Percentiles rank a stretch among this genome's conserved stretches.
Evolutionary conservation across 2,113 vertebrate genomes (phyloP).

Genomic region (Lophura nycthemera): DNA sequence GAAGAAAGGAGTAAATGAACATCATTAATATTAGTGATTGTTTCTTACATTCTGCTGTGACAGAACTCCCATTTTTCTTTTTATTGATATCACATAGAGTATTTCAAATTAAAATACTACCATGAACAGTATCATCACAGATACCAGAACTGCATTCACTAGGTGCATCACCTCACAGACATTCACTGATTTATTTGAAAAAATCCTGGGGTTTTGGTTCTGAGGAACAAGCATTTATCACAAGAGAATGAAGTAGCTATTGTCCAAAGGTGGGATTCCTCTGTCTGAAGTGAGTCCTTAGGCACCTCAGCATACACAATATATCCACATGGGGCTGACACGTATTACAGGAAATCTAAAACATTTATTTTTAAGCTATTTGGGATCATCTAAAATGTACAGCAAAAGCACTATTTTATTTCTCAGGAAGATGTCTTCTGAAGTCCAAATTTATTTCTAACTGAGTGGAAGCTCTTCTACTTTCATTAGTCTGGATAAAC

Average conservation of each 20-base stretch:
- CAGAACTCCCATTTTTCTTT: neutral
- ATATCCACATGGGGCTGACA: neutral
- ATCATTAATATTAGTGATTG: neutral
- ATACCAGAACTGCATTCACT: neutral
- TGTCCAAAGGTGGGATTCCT: neutral
- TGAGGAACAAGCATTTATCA: neutral
- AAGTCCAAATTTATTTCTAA: neutral
- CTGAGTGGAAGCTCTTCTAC: neutral
- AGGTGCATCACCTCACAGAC: neutral
- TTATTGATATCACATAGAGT: neutral
- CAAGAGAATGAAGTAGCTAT: neutral
- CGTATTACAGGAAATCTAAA: neutral
- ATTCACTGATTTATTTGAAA: neutral
- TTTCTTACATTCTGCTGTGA: neutral
- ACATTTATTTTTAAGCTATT: neutral
- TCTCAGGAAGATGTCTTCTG: neutral
- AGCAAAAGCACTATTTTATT: neutral
- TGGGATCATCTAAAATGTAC: neutral
- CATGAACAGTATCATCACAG: neutral
- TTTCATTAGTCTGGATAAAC: neutral
- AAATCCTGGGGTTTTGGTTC: neutral
- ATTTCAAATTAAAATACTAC: neutral
- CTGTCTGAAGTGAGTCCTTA: neutral
- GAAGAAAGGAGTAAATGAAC: neutral
- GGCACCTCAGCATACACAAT: neutral